phyloP scores from a whole-genome alignment of 2,888 invertebrate species.

The Cerastis leucographa region DNA sequence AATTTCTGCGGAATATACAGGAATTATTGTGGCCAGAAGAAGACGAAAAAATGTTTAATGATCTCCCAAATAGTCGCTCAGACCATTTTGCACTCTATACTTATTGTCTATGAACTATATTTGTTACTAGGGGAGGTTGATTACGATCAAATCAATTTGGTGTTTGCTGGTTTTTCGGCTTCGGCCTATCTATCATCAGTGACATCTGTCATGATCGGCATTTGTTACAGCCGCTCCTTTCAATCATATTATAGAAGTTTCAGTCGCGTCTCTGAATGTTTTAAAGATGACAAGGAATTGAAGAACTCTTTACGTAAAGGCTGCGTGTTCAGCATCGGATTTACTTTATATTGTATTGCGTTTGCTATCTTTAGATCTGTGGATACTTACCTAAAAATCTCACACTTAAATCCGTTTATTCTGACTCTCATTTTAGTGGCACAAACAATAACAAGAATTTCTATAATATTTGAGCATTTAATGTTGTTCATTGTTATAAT shows the following conservation, averaged over 20 bases:
- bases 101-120: neutral
- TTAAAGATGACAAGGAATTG: neutral
- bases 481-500: slow-evolving; percentile 30
- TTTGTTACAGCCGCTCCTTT: neutral
- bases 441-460: neutral
- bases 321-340: neutral
- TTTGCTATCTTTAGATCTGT: slow-evolving; percentile 20
- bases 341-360: neutral
- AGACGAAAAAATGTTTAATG: neutral
- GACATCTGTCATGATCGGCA: neutral
- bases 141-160: neutral
- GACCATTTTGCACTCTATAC: neutral
- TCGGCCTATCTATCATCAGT: neutral
- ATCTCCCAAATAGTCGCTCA: neutral
- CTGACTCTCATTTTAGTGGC: slow-evolving; percentile 10
- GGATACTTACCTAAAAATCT: neutral
- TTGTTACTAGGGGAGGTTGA: neutral
- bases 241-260: neutral
- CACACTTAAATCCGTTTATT: neutral
- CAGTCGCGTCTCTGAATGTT: neutral
- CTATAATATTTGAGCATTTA: slow-evolving; percentile 6
- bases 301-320: neutral
- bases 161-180: neutral
- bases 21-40: neutral
- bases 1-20: slow-evolving; percentile 17